phyloP scores from a whole-genome alignment of 2,797 vertebrate species.

The Benthosema pterotum region DNA sequence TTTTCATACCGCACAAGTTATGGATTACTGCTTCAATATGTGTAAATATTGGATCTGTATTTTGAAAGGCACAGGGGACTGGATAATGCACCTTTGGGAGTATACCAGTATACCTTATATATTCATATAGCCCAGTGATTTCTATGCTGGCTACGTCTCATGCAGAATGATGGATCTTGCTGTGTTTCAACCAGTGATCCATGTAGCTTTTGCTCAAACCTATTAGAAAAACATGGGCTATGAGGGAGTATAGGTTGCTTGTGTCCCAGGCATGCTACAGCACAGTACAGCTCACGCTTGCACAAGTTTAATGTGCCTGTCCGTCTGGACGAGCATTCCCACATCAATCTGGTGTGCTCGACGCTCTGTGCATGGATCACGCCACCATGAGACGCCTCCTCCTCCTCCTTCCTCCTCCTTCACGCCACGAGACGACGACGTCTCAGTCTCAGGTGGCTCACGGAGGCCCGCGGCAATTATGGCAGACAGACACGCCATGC shows the following conservation, averaged over 20 bases:
- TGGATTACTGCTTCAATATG: too few species aligned
- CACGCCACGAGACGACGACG: constrained; percentile 44
- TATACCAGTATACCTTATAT: too few species aligned
- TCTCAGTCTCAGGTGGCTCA: constrained; percentile 38
- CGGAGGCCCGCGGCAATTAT: constrained; percentile 13
- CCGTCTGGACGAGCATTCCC: constrained; percentile 62
- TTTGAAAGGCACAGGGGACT: too few species aligned
- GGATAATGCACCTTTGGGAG: too few species aligned
- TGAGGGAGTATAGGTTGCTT: constrained; percentile 27
- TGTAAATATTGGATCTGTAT: too few species aligned
- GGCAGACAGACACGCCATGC: constrained; percentile 15
- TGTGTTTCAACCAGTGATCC: neutral
- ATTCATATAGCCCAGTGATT: too few species aligned
- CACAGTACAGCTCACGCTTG: constrained; percentile 42
- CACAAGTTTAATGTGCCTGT: constrained; percentile 72
- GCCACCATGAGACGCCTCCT: neutral
- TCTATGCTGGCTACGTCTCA: too few species aligned
- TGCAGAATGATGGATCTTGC: too few species aligned
- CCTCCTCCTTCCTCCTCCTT: too few species aligned
- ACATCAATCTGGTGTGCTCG: constrained; percentile 71
- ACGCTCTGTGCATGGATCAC: constrained; percentile 48
- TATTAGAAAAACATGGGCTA: constrained; percentile 12
- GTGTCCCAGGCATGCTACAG: constrained; percentile 39
- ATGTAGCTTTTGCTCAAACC: neutral
- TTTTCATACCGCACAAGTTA: too few species aligned